Evolutionary conservation across 2,888 invertebrate genomes (phyloP), one percentile per base, ranked within the genome.

Genomic region (Bruchidius siliquastri): DNA sequence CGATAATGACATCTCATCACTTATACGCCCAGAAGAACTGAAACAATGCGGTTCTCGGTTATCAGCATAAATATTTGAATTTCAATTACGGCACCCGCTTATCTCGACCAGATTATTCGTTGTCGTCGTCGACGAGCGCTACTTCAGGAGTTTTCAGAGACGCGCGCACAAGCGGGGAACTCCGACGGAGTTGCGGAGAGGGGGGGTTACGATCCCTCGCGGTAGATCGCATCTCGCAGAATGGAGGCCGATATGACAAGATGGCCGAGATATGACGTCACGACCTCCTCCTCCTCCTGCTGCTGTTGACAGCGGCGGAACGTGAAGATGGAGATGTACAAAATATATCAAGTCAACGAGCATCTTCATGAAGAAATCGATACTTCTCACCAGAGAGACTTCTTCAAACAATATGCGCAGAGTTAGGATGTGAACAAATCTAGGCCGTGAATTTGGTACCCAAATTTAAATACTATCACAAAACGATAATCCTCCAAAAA

Each of bases 251-350:
- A 87, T 87, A 87, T 87, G 87, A 87, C 87, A 87, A 87, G 87
- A 87, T 87, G 87, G 87, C 87, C 85, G 86, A 85, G 86, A 87
- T 86, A 87, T 86, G 86, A 87, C 87, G 87, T 86, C 87, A 87
- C 84, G 81, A 82, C 84, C 83, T 82, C 81, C 81, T 81, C 81
- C 81, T 82, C 83, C 86, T 87, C 84, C 83, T 82, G 81, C 81
- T 81, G 81, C 81, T 82, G 83, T 13, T 68, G 68, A n/a, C 22
- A 21, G 21, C 68, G 68, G 68, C 21, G 68, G 68, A 18, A 13
- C 18, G 18, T 13, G 49, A 13, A 49, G 49, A 49, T 13, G 18
- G 30, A 30, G 30, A 8, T 8, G 30, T 30, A 6, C 8, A 8
- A 30, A 30, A 30, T 30, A 30, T 30, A n/a, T n/a, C n/a, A n/a